Conservation (phyloP, 2,113 vertebrate genomes). For the Clarias macrocephalus region DNA sequence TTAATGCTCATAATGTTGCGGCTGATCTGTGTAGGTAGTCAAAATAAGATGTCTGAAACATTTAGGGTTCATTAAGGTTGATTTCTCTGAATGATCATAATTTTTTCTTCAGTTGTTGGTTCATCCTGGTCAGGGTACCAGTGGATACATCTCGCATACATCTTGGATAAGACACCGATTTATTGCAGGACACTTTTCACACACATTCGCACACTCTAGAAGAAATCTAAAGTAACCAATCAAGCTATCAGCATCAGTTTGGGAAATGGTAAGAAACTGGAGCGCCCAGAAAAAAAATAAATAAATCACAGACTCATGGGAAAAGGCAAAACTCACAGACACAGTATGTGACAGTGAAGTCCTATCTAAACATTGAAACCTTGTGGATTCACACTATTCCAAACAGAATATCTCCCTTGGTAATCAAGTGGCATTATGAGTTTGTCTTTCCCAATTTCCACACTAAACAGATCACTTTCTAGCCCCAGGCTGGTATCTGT, state of each 20-base stretch:
- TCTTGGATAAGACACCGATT: neutral
- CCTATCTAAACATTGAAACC: constrained; percentile 6
- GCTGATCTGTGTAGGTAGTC: too few relatives aligned
- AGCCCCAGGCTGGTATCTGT: constrained; percentile 68
- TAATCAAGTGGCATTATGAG: constrained; percentile 27
- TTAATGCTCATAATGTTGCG: too few relatives aligned
- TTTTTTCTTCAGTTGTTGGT: neutral
- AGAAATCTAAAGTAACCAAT: neutral
- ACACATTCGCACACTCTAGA: neutral
- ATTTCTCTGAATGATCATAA: neutral
- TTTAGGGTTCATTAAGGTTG: neutral
- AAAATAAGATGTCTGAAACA: neutral
- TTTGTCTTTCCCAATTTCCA: constrained; percentile 12
- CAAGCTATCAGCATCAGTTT: neutral
- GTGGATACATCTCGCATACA: neutral
- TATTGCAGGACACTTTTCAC: neutral
- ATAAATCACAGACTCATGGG: neutral
- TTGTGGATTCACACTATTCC: constrained; percentile 9
- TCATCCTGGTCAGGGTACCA: neutral
- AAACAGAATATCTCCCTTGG: constrained; percentile 15
- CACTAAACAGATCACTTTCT: constrained; percentile 66
- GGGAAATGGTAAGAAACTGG: neutral
- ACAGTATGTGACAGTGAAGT: neutral
- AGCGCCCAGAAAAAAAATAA: neutral
- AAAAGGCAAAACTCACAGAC: neutral